A percentile compares a stretch with the other conserved stretches of the same genome.
Conservation (phyloP, 35 echinoderm and acorn worm species). For the Apostichopus californicus region DNA sequence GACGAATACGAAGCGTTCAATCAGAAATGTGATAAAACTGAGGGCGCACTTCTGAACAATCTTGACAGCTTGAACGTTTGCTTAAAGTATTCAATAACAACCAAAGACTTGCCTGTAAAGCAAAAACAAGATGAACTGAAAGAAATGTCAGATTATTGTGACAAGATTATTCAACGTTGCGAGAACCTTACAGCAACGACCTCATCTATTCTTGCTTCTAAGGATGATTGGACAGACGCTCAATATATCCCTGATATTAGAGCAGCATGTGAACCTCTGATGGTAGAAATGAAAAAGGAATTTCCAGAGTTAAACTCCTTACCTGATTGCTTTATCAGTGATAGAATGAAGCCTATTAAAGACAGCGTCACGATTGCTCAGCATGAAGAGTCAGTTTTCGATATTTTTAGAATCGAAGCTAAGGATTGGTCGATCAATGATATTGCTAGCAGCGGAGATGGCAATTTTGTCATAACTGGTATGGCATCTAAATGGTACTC, state of each 20-base stretch:
- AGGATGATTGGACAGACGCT: not conserved
- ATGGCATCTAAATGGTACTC: not conserved
- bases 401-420: not conserved
- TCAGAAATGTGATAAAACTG: not conserved
- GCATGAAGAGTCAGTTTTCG: not conserved
- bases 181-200: not conserved
- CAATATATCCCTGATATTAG: constrained; percentile 18
- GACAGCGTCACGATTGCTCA: not conserved
- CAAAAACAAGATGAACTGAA: not conserved
- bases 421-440: not conserved
- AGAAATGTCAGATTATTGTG: not conserved
- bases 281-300: not conserved
- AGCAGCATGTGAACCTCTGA: not conserved
- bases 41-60: not conserved
- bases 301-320: not conserved
- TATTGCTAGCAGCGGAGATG: not conserved
- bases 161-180: not conserved
- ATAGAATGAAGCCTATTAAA: too few relatives aligned
- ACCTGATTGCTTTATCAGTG: not conserved
- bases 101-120: not conserved
- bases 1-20: not conserved
- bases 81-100: not conserved
- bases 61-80: not conserved
- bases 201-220: not conserved
- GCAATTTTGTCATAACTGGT: not conserved